phyloP scores from a whole-genome alignment of 2,113 vertebrate species.

The Pseudois nayaur region DNA sequence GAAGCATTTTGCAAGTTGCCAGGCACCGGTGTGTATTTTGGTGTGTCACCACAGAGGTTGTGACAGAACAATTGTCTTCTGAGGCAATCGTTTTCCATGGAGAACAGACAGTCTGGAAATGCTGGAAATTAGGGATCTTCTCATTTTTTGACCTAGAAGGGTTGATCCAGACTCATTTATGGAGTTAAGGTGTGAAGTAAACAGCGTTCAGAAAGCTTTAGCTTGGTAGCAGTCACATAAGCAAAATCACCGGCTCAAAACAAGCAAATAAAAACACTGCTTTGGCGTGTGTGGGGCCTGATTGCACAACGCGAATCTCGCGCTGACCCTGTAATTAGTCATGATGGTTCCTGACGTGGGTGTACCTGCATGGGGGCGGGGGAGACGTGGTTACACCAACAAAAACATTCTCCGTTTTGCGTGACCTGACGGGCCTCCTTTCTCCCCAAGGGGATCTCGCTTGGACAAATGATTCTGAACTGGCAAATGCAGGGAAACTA shows the following conservation, averaged over 20 bases:
- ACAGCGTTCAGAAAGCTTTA: not conserved
- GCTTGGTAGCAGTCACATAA: not conserved
- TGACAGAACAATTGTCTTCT: not conserved
- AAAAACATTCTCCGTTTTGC: no score
- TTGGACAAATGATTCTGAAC: not conserved
- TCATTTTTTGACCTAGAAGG: not conserved
- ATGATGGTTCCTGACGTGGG: not conserved
- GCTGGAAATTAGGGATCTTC: not conserved
- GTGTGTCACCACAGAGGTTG: not conserved
- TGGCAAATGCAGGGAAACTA: not conserved
- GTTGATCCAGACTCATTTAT: not conserved
- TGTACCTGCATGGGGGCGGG: fast-evolving
- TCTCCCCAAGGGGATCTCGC: not conserved
- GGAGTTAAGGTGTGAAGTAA: not conserved
- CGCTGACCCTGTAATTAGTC: not conserved
- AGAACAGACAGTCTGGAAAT: not conserved
- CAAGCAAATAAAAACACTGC: not conserved
- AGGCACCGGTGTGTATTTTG: not conserved
- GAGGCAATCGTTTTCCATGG: not conserved
- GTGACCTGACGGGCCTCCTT: not conserved
- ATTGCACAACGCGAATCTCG: no score
- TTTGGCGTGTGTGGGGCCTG: not conserved
- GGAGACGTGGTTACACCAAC: not conserved
- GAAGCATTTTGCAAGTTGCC: not conserved
- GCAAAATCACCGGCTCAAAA: not conserved